phyloP scores from a whole-genome alignment of 2,888 invertebrate genomes.

The Metopia argyrocephala region DNA sequence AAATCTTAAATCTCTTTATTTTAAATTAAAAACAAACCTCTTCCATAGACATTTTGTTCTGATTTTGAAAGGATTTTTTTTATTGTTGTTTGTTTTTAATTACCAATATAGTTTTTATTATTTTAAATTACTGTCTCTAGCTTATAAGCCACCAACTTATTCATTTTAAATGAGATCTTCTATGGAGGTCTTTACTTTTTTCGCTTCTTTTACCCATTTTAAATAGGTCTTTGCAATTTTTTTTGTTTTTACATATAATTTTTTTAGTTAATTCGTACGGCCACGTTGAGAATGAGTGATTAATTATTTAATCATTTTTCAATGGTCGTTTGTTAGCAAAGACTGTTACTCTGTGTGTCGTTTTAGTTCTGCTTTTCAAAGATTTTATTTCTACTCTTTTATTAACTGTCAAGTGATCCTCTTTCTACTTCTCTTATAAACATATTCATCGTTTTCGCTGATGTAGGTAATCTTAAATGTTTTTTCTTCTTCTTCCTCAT shows the following conservation, averaged over 20 bases:
- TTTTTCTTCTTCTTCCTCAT: slow-evolving; percentile 8
- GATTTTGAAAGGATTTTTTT: too few relatives aligned
- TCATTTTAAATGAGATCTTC: slow-evolving; percentile 41
- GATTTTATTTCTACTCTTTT: slow-evolving; percentile 13
- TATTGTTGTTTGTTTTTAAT: background rate
- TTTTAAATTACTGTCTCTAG: background rate
- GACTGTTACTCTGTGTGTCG: background rate
- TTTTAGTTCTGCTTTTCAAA: background rate
- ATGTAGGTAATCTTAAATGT: slow-evolving; percentile 59
- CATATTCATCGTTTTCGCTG: slow-evolving; percentile 30
- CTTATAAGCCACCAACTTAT: slow-evolving; percentile 5
- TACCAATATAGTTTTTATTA: background rate
- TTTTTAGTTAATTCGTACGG: slow-evolving; percentile 24
- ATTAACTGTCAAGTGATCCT: slow-evolving; percentile 60
- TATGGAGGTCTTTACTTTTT: slow-evolving; percentile 45
- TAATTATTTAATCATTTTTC: slow-evolving; percentile 64
- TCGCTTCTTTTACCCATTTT: background rate
- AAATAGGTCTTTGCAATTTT: background rate
- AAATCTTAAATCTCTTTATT: too few relatives aligned
- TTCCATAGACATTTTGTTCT: too few relatives aligned
- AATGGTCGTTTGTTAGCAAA: slow-evolving; percentile 53
- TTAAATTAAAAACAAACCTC: too few relatives aligned
- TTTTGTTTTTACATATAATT: background rate
- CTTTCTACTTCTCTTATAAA: background rate
- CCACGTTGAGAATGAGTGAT: slow-evolving; percentile 56